A percentile compares a stretch with the other conserved stretches of the same genome.
Conservation (phyloP, 2,888 invertebrate genomes). For the Platycnemis pennipes region DNA sequence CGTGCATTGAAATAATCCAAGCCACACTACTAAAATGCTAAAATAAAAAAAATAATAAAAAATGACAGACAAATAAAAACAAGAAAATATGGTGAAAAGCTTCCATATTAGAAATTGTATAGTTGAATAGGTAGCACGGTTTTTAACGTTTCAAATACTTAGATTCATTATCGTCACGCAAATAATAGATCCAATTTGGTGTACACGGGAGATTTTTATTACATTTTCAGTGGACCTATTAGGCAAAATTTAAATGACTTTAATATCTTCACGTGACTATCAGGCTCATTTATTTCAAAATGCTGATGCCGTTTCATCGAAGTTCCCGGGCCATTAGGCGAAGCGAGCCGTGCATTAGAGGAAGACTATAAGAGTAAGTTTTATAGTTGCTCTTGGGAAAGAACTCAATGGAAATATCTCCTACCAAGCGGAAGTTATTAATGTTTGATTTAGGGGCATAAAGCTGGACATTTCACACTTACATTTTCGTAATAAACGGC, state of each 20-base stretch:
- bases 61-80: background rate
- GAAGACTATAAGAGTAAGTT: background rate
- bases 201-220: background rate
- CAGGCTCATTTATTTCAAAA: background rate
- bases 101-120: background rate
- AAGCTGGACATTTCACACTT: conserved; percentile 66
- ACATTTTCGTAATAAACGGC: conserved; percentile 69
- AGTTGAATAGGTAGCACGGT: background rate
- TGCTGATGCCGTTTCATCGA: conserved; percentile 61
- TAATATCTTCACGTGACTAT: background rate
- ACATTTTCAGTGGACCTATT: background rate
- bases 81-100: background rate
- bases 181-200: background rate
- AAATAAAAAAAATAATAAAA: background rate
- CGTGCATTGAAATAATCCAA: background rate
- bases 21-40: background rate
- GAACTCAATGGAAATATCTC: conserved; percentile 36
- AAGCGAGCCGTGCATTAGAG: conserved; percentile 49
- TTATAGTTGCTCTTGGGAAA: conserved; percentile 27
- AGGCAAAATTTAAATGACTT: background rate
- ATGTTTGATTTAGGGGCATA: conserved; percentile 28
- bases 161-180: background rate
- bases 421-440: conserved; percentile 55
- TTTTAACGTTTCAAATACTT: background rate
- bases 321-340: background rate